Percentiles rank a stretch among this genome's conserved stretches.
Conservation (phyloP, 2,113 vertebrate species). For the Rhadina sibilatrix region DNA sequence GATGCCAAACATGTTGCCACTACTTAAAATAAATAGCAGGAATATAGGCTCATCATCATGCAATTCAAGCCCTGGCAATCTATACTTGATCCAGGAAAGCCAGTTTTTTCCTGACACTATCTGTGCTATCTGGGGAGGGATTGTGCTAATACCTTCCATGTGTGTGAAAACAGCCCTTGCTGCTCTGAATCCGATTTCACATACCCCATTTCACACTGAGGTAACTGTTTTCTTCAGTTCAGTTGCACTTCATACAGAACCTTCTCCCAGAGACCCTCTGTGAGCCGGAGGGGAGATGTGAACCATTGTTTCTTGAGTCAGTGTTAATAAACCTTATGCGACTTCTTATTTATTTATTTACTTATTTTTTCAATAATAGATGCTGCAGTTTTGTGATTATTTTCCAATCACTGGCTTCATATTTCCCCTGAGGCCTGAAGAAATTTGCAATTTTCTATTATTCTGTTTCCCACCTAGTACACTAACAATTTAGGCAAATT, state of each 20-base stretch:
- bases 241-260: neutral
- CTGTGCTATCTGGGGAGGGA: conserved; percentile 40
- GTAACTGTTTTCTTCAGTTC: neutral
- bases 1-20: neutral
- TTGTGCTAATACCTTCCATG: conserved; percentile 60
- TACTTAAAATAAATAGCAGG: conserved; percentile 56
- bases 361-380: neutral
- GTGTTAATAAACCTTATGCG: neutral
- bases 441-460: neutral
- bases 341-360: neutral
- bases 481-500: neutral
- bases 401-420: neutral
- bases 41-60: conserved; percentile 42
- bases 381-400: neutral
- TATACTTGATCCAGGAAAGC: conserved; percentile 2
- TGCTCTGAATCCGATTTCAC: conserved; percentile 17
- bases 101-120: conserved; percentile 53
- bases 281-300: neutral
- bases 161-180: conserved; percentile 25
- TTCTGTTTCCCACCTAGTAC: neutral
- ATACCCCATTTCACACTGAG: neutral
- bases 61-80: conserved; percentile 39
- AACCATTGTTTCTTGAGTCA: neutral
- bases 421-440: neutral
- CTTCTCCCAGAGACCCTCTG: neutral